Conservation (phyloP, 1,140 invertebrate genomes). For the Psilanteris sp. region DNA sequence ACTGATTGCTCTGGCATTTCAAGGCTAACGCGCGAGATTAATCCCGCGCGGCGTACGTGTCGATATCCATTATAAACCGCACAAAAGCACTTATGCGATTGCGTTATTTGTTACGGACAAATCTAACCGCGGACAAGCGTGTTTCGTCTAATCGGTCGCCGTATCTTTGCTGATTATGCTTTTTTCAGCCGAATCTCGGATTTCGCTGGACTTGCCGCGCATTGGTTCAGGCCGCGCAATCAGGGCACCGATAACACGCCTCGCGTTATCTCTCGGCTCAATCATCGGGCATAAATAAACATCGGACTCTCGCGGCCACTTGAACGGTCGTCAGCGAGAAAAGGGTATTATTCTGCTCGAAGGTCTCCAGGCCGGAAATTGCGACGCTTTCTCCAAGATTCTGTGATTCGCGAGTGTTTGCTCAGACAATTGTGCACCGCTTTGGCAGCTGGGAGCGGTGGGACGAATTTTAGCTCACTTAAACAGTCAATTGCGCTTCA, state of each 20-base stretch:
- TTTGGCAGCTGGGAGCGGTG: too few relatives aligned
- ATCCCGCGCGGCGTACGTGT: slow-evolving; percentile 43
- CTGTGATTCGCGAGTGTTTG: too few relatives aligned
- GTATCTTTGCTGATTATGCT: background rate
- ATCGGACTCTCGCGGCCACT: slow-evolving; percentile 13
- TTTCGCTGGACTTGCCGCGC: too few relatives aligned
- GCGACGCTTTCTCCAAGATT: too few relatives aligned
- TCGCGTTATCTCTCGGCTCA: slow-evolving; percentile 47
- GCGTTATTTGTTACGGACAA: slow-evolving; percentile 33
- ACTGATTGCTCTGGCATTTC: slow-evolving; percentile 60
- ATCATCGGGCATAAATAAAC: slow-evolving; percentile 47
- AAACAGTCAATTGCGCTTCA: too few relatives aligned
- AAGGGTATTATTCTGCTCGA: background rate
- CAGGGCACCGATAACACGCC: slow-evolving; percentile 41
- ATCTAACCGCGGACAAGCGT: slow-evolving; percentile 12
- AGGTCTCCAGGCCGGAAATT: too few relatives aligned
- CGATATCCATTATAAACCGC: slow-evolving; percentile 45
- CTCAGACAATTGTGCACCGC: too few relatives aligned
- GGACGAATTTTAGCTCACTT: too few relatives aligned
- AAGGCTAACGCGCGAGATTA: slow-evolving; percentile 60
- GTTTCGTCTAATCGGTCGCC: slow-evolving; percentile 6
- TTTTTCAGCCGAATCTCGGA: background rate
- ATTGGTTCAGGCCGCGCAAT: too few relatives aligned
- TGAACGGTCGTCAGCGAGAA: background rate
- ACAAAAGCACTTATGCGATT: slow-evolving; percentile 54